Conservation (phyloP, 2,113 vertebrate species). For the Pachypanchax playfairii region DNA sequence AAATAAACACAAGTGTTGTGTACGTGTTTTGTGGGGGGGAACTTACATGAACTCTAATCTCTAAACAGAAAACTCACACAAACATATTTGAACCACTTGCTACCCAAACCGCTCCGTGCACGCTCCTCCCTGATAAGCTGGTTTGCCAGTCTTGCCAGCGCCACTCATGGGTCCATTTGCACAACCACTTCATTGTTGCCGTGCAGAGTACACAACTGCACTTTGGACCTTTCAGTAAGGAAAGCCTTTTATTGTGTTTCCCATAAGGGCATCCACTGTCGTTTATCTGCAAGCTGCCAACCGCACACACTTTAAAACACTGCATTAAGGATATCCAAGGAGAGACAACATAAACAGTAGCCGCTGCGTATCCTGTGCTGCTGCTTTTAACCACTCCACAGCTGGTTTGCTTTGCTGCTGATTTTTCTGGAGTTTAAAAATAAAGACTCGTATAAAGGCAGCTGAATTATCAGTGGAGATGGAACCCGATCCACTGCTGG, state of each 20-base stretch:
- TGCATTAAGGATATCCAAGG: slow-evolving; percentile 61
- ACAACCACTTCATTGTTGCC: slow-evolving; percentile 72
- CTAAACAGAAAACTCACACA: slow-evolving; percentile 13
- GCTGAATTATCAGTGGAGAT: slow-evolving; percentile 57
- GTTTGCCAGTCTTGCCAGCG: slow-evolving; percentile 65
- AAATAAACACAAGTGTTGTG: too few relatives aligned
- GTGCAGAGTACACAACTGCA: slow-evolving; percentile 70
- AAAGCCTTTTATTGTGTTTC: slow-evolving; percentile 67
- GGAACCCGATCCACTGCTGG: slow-evolving; percentile 48
- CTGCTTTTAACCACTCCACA: slow-evolving; percentile 40
- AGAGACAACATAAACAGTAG: slow-evolving; percentile 58
- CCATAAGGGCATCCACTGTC: slow-evolving; percentile 65
- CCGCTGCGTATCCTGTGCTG: slow-evolving; percentile 22
- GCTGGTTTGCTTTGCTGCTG: slow-evolving; percentile 28
- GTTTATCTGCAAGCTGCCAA: slow-evolving; percentile 63
- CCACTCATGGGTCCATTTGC: slow-evolving; percentile 62
- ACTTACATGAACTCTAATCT: too few relatives aligned
- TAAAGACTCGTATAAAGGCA: slow-evolving; percentile 57
- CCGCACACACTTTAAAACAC: slow-evolving; percentile 51
- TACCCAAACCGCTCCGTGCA: slow-evolving; percentile 25
- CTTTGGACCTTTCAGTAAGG: slow-evolving; percentile 72
- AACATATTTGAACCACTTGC: slow-evolving; percentile 38
- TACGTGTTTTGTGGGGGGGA: too few relatives aligned
- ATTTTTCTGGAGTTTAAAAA: slow-evolving; percentile 52
- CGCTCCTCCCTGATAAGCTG: slow-evolving; percentile 71